Conservation (phyloP, 2,113 vertebrate species). For the Crotalus horridus region DNA sequence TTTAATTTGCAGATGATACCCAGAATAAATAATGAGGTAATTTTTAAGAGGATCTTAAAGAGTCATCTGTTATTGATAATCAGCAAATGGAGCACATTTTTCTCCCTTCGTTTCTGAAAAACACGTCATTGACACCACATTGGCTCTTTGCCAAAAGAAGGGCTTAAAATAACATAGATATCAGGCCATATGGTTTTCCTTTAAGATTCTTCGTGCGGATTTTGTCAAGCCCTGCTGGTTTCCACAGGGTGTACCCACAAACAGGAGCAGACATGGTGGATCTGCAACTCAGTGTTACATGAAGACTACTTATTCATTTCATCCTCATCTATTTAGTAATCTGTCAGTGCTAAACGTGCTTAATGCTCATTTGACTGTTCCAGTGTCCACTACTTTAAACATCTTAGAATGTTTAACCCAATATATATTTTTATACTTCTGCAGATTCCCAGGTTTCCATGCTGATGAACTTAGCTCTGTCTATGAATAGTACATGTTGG, state of each 20-base stretch:
- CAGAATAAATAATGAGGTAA: conserved; percentile 13
- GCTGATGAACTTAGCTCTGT: background rate
- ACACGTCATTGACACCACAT: background rate
- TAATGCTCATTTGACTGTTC: background rate
- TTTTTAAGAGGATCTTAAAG: conserved; percentile 5
- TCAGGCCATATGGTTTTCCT: background rate
- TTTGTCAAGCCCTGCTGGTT: background rate
- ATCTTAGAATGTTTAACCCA: background rate
- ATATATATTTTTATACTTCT: background rate
- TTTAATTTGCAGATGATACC: conserved; percentile 4
- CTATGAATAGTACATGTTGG: background rate
- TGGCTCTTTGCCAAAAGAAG: background rate
- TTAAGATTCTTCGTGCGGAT: background rate
- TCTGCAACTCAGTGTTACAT: background rate
- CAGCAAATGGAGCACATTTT: background rate
- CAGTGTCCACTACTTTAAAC: background rate
- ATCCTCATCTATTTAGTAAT: background rate
- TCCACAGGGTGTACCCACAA: background rate
- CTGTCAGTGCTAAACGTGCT: background rate
- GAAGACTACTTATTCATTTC: background rate
- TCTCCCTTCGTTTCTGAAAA: background rate
- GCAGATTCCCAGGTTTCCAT: background rate
- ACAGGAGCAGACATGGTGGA: background rate
- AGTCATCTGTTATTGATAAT: background rate
- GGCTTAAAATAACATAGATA: background rate